Percentiles rank a stretch among this genome's conserved stretches.
These are phyloP conservation scores for Odontamblyopus lacepedii DNA, from an alignment of 2,797 vertebrate species.

Conservation along the genomic window DNA sequence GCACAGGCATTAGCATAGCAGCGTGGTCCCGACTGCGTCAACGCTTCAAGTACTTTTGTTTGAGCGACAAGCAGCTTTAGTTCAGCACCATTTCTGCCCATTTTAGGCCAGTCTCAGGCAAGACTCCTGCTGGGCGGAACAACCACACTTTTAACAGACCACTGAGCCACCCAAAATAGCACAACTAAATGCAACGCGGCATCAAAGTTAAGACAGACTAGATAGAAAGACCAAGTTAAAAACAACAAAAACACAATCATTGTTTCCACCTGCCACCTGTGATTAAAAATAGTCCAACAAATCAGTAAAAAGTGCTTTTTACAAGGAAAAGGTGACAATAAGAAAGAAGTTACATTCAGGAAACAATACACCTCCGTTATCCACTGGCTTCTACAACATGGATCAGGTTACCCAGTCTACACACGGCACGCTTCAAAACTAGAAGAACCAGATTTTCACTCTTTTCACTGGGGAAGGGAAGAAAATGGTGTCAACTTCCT, in stretches of 20 bases:
- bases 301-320: constrained; percentile 52
- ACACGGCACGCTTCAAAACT: constrained; percentile 58
- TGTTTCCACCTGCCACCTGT: constrained; percentile 65
- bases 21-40: constrained; percentile 74
- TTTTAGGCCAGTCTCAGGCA: constrained; percentile 82
- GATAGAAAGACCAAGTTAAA: constrained; percentile 62
- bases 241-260: constrained; percentile 61
- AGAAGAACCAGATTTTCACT: constrained; percentile 69
- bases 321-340: constrained; percentile 42
- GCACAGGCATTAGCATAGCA: constrained; percentile 81
- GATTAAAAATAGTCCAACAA: constrained; percentile 61
- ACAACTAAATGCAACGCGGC: constrained; percentile 69
- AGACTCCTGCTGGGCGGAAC: constrained; percentile 82
- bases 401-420: constrained; percentile 60
- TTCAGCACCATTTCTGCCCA: constrained; percentile 81
- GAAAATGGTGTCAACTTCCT: constrained; percentile 62
- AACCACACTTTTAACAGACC: constrained; percentile 82
- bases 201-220: constrained; percentile 72
- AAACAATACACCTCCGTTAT: constrained; percentile 42
- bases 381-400: constrained; percentile 58
- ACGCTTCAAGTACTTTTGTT: constrained; percentile 80
- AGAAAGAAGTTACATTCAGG: constrained; percentile 58
- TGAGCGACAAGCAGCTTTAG: constrained; percentile 81
- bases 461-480: constrained; percentile 57
- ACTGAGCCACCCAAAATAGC: constrained; percentile 77